Conservation (phyloP, 2,888 invertebrate species). For the Stenichneumon culpator region DNA sequence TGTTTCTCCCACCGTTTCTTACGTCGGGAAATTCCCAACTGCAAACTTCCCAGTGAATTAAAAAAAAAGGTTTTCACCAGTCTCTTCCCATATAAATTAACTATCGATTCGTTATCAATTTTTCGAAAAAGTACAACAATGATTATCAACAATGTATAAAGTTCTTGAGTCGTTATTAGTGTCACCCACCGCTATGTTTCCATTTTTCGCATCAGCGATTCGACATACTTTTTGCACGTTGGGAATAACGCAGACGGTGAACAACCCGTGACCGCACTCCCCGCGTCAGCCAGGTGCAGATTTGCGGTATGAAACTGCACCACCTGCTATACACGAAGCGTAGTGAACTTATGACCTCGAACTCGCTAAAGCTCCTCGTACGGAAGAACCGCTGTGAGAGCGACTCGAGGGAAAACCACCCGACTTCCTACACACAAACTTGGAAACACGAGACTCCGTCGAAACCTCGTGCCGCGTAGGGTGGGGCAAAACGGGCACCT, state of each 20-base stretch:
- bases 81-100: not conserved
- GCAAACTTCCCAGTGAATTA: not conserved
- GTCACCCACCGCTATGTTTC: not conserved
- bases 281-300: conserved; percentile 10
- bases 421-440: not conserved
- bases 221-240: not conserved
- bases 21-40: too few species aligned
- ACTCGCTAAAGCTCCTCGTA: conserved; percentile 21
- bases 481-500: not conserved
- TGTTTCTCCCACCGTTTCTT: too few species aligned
- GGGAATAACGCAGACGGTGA: conserved; percentile 6
- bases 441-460: not conserved
- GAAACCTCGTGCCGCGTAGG: not conserved
- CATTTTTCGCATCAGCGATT: not conserved
- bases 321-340: conserved; percentile 49
- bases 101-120: not conserved
- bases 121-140: not conserved
- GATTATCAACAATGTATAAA: not conserved
- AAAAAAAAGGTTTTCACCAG: not conserved
- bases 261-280: not conserved
- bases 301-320: conserved; percentile 34
- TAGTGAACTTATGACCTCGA: conserved; percentile 68
- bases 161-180: not conserved
- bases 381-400: conserved; percentile 47
- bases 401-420: conserved; percentile 10